Evolutionary conservation across 2,113 vertebrate species (phyloP), one percentile per base, ranked within the genome.

Genomic region (Peromyscus maniculatus): DNA sequence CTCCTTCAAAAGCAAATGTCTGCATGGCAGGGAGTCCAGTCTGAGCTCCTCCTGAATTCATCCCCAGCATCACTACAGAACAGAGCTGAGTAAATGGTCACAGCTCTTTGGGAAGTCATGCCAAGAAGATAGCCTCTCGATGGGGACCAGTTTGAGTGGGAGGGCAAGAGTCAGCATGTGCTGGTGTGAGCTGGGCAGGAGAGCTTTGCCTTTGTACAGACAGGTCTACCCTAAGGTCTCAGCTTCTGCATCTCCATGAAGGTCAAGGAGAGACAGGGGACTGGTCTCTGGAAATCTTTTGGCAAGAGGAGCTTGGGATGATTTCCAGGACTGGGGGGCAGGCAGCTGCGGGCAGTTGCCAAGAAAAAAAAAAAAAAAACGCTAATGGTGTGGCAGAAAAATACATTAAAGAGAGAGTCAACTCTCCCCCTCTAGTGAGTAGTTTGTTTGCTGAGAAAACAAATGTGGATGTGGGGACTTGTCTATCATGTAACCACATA

Each of bases 221-320:
- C 15, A 7, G 3, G 52, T n/a, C 16, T 39, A 17, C 39, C n/a
- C 19, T 33, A 39, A 36, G 52, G 24, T 24, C n/a, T 1, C 15
- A 57, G 36, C 87, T 39, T 74, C 52, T 59, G 87, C 15, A 79
- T 52, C 69, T 10, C 17, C 28, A 26, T 77, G 36, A 5, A 69
- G 43, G 75, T 36, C 31, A 57, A 21, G 33, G 49, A 57, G 33
- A 55, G 5, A 21, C 19, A 33, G 15, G 16, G 7, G 28, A 55
- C 11, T 24, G 21, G 8, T 17, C 75, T 19, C 13, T 39, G 52
- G 28, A 26, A 26, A n/a, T 28, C 71, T 15, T 13, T 26, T 0
- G 1, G 1, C 49, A 31, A 1, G 5, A 64, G 22, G 39, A 0
- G 12, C 2, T 72, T n/a, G 46, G 28, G 7, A 11, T 59, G 22